Evolutionary conservation across 2,113 vertebrate genomes (phyloP).

Genomic region (Phalacrocorax pelagicus): DNA sequence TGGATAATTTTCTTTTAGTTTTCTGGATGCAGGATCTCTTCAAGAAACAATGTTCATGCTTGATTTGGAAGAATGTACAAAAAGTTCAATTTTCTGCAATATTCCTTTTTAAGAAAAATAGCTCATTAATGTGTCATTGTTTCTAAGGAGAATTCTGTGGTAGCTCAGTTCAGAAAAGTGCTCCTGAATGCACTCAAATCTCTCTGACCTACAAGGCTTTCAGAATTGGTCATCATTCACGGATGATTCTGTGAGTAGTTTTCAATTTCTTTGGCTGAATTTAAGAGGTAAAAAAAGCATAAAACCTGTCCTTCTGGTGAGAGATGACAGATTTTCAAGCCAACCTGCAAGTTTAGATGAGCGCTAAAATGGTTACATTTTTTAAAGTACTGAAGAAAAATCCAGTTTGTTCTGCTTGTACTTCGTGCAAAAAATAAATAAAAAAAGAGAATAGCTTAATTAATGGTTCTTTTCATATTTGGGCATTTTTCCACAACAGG

Average conservation of each 20-base stretch:
- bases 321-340: neutral
- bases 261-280: constrained; percentile 14
- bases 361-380: neutral
- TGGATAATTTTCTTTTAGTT: neutral
- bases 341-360: neutral
- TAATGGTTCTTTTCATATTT: neutral
- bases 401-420: neutral
- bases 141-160: neutral
- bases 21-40: neutral
- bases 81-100: neutral
- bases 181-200: neutral
- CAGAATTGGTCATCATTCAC: neutral
- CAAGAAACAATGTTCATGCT: neutral
- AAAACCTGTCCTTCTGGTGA: neutral
- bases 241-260: neutral
- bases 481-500: neutral
- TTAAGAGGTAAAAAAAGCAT: neutral
- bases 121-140: neutral
- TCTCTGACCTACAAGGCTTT: neutral
- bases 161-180: neutral
- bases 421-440: neutral
- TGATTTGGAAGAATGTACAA: neutral
- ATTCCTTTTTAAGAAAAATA: neutral
- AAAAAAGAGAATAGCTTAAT: neutral
- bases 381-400: neutral